Evolutionary conservation across 2,113 vertebrate species (phyloP).

Genomic region (Thunnus maccoyii): DNA sequence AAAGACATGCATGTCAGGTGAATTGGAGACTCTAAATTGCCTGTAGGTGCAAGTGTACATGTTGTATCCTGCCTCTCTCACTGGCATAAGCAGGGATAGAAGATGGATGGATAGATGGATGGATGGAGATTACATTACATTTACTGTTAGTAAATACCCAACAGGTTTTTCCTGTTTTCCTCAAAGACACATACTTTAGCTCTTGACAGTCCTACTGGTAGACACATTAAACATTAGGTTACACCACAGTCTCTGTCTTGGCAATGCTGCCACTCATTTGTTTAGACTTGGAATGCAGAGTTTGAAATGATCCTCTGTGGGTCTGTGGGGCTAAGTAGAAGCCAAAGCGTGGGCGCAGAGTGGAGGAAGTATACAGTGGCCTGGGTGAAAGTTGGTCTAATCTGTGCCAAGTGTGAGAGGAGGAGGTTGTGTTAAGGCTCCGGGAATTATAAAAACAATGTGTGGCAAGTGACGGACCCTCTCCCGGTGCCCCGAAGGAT

Average conservation of each 20-base stretch:
- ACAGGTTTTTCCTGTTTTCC: no score
- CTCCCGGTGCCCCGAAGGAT: no score
- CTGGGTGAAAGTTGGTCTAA: constrained; percentile 1
- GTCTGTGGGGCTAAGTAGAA: constrained; percentile 19
- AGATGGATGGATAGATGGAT: no score
- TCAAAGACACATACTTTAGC: no score
- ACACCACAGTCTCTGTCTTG: background rate
- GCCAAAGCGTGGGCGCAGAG: constrained; percentile 7
- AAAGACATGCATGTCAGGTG: constrained; percentile 23
- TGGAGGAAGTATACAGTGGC: constrained; percentile 10
- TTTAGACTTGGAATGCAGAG: background rate
- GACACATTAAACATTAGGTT: background rate
- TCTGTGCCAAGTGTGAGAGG: background rate
- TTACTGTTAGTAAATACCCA: no score
- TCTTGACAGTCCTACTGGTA: background rate
- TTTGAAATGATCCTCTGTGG: constrained; percentile 30
- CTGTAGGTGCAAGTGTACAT: background rate
- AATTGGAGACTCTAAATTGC: constrained; percentile 10
- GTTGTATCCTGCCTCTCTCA: background rate
- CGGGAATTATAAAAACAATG: no score
- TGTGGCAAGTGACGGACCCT: no score
- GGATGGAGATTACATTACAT: no score
- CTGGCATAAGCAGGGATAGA: background rate
- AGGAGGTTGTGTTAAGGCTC: background rate
- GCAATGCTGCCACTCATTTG: no score